Base-by-base conservation (phyloP, 2,113 vertebrate genomes). In the Falco punctatus region DNA sequence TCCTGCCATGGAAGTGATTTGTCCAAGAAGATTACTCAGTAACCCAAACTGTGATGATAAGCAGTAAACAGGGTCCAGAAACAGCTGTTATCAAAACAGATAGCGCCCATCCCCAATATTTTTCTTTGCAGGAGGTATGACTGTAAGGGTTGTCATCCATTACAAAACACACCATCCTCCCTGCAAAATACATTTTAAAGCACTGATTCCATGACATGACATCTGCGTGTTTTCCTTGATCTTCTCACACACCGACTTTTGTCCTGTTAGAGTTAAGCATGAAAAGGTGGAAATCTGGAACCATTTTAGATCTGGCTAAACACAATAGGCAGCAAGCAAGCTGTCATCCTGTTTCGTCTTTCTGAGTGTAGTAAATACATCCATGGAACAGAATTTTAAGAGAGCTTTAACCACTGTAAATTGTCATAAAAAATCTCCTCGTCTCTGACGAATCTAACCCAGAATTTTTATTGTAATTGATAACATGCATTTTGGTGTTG, bases 251-350 rank as follows among this genome's bases (percentile, higher is more conserved):
- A 71, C 40, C 81, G 74, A 52, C 32, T 92, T 96, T 81, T 86
- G 61, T 84, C 81, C 55, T 58, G 40, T 86, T 78, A 83, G 59
- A 94, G 49, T 95, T 83, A 88, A 83, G 64, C 59, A 72, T 22
- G 85, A 82, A 89, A 88, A 44, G 13, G 61, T 86, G 59, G 78
- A 87, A 92, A 92, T 96, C 94, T 96, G 94, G 95, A 94, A 94
- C 38, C 22, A 46, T 96, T 97, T 94, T 93, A 92, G 69, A 71
- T 74, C 77, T 90, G 91, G 91, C 52, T 91, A 91, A 96, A 87
- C 79, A 85, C 74, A 92, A 88, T 9, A 73, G 90, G 71, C 72
- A 96, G 94, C 71, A 92, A 95, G 81, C 74, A 96, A 96, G 72
- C 69, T 14, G 4, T 80, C 87, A 81, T 52, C 52, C 94, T 91